Conservation (phyloP, 2,888 invertebrate species). For the Ophioninae sp. region DNA sequence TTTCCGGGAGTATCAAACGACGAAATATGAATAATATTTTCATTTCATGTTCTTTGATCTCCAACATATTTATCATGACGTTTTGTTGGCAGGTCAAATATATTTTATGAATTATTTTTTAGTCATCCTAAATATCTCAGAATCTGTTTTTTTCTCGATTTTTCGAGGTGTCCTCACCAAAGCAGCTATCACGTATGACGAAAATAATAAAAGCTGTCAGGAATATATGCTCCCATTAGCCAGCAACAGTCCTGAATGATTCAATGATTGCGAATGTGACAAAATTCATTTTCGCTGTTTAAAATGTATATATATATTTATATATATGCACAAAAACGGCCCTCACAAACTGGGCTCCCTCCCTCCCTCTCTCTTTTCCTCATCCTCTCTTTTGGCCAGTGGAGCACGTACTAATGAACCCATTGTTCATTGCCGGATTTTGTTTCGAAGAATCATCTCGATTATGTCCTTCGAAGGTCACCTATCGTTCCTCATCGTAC, state of each 20-base stretch:
- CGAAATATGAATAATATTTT: neutral
- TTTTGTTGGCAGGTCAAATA: neutral
- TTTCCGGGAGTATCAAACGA: neutral
- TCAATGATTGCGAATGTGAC: constrained; percentile 69
- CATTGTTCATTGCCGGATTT: constrained; percentile 69
- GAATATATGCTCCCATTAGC: constrained; percentile 18
- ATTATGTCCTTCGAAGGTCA: constrained; percentile 63
- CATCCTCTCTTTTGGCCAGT: constrained; percentile 63
- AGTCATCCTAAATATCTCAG: neutral
- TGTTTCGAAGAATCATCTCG: constrained; percentile 66
- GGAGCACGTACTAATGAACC: constrained; percentile 71
- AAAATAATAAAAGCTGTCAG: constrained; percentile 17
- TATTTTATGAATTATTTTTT: no score
- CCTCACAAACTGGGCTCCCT: neutral
- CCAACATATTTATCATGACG: neutral
- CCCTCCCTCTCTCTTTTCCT: neutral
- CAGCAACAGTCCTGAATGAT: constrained; percentile 68
- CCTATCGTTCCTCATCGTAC: constrained; percentile 65
- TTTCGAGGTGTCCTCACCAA: neutral
- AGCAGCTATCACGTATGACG: constrained; percentile 1
- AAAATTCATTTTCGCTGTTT: constrained; percentile 69
- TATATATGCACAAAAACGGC: constrained; percentile 1
- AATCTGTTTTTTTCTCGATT: neutral
- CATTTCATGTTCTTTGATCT: neutral
- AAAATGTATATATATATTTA: constrained; percentile 23